These are phyloP conservation scores for Microctonus brassicae DNA, from an alignment of 2,888 invertebrate species.

Conservation along the genomic window DNA sequence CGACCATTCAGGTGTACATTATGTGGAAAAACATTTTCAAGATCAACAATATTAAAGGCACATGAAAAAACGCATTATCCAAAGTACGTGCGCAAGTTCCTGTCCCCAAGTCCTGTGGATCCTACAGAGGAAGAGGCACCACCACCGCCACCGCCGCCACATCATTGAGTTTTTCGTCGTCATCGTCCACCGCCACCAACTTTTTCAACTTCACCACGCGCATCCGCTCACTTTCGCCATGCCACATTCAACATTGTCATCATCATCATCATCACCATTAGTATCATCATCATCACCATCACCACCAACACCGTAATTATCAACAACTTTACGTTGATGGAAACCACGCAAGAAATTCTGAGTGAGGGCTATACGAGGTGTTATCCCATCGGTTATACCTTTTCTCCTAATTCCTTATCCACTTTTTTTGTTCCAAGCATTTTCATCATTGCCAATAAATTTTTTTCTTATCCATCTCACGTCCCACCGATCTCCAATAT, in stretches of 20 bases:
- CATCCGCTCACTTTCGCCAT: constrained; percentile 32
- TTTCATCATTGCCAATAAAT: neutral
- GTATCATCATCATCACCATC: neutral
- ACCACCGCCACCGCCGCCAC: constrained; percentile 59
- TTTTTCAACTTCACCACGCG: constrained; percentile 23
- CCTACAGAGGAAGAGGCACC: constrained; percentile 81
- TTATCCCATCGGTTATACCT: constrained; percentile 23
- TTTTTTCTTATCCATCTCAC: constrained; percentile 26
- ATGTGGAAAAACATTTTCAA: constrained; percentile 92
- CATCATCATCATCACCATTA: neutral
- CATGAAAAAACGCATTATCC: constrained; percentile 95
- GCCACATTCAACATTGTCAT: neutral
- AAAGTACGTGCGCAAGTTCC: constrained; percentile 90
- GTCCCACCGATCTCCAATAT: constrained; percentile 26
- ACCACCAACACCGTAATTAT: neutral
- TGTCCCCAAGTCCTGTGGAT: constrained; percentile 88
- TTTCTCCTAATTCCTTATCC: constrained; percentile 8
- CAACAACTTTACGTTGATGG: neutral
- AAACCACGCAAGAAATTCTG: neutral
- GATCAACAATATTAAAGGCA: constrained; percentile 91
- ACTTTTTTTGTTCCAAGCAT: neutral
- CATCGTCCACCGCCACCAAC: constrained; percentile 18
- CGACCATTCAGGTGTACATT: constrained; percentile 89
- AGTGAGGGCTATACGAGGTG: constrained; percentile 21
- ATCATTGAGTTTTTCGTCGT: constrained; percentile 58